Conservation (phyloP, 2,113 vertebrate genomes). For the Nycticorax nycticorax region DNA sequence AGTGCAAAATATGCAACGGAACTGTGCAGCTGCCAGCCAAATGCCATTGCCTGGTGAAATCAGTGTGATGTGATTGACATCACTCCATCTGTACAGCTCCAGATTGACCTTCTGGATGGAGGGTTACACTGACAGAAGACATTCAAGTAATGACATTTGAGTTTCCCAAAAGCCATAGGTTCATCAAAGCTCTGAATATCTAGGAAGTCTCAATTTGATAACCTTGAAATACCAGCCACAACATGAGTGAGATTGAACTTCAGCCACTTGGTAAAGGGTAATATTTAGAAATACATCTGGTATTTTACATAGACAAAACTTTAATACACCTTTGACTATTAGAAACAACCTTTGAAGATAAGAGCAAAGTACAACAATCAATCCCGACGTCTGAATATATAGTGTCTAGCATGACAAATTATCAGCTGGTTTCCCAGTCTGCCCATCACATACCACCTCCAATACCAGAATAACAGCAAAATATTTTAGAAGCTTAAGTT, state of each 20-base stretch:
- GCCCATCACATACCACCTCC: background rate
- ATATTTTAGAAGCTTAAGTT: background rate
- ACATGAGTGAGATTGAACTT: background rate
- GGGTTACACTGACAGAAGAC: background rate
- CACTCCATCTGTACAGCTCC: background rate
- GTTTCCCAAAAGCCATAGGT: background rate
- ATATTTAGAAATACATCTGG: background rate
- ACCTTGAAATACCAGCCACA: background rate
- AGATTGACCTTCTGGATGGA: background rate
- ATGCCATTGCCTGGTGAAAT: background rate
- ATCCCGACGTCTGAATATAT: background rate
- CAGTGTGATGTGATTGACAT: rapidly evolving
- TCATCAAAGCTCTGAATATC: background rate
- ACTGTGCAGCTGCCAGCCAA: background rate
- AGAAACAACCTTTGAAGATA: background rate
- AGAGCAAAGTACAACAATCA: background rate
- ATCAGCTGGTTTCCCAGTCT: background rate
- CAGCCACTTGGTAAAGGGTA: background rate
- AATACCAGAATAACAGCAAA: background rate
- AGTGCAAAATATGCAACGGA: background rate
- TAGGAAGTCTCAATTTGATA: background rate
- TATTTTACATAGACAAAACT: background rate
- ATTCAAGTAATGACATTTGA: background rate
- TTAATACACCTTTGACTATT: background rate
- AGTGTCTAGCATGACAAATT: background rate